phyloP scores from a whole-genome alignment of 2,888 invertebrate species.

The Lycaena phlaeas region DNA sequence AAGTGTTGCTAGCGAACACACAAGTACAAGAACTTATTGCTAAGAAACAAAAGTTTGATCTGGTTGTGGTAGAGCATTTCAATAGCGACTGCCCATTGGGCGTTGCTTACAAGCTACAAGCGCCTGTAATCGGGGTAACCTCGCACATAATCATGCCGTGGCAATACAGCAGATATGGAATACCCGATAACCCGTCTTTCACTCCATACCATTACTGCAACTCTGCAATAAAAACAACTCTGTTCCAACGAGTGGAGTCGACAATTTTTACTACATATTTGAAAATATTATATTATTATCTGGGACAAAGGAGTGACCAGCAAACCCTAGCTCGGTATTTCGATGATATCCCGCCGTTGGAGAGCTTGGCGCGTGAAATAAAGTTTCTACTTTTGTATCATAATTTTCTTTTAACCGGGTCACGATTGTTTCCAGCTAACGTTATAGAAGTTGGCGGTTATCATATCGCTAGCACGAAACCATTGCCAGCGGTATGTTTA shows the following conservation, averaged over 20 bases:
- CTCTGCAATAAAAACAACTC: slow-evolving; percentile 44
- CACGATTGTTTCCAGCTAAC: slow-evolving; percentile 52
- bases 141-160: slow-evolving; percentile 65
- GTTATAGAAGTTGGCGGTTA: slow-evolving; percentile 70
- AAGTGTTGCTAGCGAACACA: no score
- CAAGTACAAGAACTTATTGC: no score
- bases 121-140: slow-evolving; percentile 60
- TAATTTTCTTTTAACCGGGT: slow-evolving; percentile 56
- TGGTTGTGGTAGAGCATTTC: no score
- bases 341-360: no score
- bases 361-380: no score
- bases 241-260: slow-evolving; percentile 49
- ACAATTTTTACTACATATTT: slow-evolving; percentile 21
- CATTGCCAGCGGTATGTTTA: slow-evolving; percentile 35
- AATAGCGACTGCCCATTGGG: slow-evolving; percentile 68
- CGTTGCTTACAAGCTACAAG: slow-evolving; percentile 54
- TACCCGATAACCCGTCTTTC: slow-evolving; percentile 65
- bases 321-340: slow-evolving; percentile 32
- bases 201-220: slow-evolving; percentile 60
- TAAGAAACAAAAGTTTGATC: no score
- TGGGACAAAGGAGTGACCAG: slow-evolving; percentile 25
- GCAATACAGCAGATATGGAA: slow-evolving; percentile 59
- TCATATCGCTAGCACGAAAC: slow-evolving; percentile 39
- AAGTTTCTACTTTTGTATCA: slow-evolving; percentile 66
- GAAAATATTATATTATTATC: neutral